A percentile compares a stretch with the other conserved stretches of the same genome.
Evolutionary conservation across 2,113 vertebrate species (phyloP).

Genomic region (Cisticola juncidis): DNA sequence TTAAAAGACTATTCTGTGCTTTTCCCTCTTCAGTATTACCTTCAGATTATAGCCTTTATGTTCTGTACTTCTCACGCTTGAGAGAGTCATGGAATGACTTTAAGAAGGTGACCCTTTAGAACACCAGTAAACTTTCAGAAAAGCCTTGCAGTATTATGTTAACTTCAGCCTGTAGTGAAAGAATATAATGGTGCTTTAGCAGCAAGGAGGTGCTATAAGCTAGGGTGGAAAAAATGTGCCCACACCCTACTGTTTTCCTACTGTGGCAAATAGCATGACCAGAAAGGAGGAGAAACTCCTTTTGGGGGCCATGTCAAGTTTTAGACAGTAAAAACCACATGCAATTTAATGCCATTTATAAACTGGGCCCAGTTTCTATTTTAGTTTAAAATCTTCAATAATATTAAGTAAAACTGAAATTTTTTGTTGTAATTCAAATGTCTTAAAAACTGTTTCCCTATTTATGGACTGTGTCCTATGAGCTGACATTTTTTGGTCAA

Average conservation of each 20-base stretch:
- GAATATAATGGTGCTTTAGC: background rate
- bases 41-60: slow-evolving; percentile 10
- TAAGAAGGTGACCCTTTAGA: slow-evolving; percentile 48
- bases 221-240: background rate
- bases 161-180: background rate
- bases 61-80: background rate
- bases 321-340: background rate
- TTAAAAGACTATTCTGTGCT: slow-evolving; percentile 1
- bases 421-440: background rate
- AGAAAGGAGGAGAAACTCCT: background rate
- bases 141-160: background rate
- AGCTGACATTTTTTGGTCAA: background rate
- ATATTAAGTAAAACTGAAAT: background rate
- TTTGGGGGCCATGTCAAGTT: background rate
- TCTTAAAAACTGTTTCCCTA: background rate
- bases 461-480: background rate
- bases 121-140: background rate
- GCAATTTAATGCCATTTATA: background rate
- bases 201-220: background rate
- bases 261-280: background rate
- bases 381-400: background rate
- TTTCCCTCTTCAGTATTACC: background rate
- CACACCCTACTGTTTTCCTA: background rate
- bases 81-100: slow-evolving; percentile 4
- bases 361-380: background rate